Evolutionary conservation across 2,888 invertebrate species (phyloP).

Genomic region (Tryphoninae sp.): DNA sequence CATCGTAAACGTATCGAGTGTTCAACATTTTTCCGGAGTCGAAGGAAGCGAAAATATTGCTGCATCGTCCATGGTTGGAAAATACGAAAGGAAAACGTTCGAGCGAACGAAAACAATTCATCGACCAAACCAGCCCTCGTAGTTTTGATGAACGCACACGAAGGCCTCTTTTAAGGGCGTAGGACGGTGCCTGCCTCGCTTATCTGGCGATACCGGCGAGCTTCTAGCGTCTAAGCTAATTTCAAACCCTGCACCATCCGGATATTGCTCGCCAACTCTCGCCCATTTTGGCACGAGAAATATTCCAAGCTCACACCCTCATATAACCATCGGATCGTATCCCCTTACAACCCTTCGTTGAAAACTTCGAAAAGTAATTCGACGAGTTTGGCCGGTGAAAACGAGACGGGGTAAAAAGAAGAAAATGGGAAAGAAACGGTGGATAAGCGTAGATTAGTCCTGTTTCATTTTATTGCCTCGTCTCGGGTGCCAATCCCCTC

Average conservation of each 20-base stretch:
- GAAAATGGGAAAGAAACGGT: neutral
- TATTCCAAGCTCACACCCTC: constrained; percentile 27
- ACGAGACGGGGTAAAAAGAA: constrained; percentile 21
- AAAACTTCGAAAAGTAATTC: constrained; percentile 74
- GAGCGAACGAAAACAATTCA: constrained; percentile 53
- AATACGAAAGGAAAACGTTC: neutral
- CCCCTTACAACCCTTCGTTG: constrained; percentile 61
- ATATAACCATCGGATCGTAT: constrained; percentile 21
- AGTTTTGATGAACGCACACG: constrained; percentile 1
- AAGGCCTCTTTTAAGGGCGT: neutral
- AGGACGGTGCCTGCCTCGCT: constrained; percentile 51
- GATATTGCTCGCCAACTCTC: constrained; percentile 28
- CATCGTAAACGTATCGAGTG: neutral
- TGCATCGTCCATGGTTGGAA: neutral
- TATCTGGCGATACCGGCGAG: constrained; percentile 69
- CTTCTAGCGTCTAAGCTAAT: constrained; percentile 72
- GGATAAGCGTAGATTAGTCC: constrained; percentile 31
- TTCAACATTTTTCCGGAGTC: neutral
- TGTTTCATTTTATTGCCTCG: constrained; percentile 33
- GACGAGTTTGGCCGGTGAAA: constrained; percentile 57
- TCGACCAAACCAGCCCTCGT: constrained; percentile 31
- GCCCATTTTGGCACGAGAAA: constrained; percentile 9
- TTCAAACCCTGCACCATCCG: constrained; percentile 63
- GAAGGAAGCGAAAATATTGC: neutral
- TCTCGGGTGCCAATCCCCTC: constrained; percentile 17